phyloP scores from a whole-genome alignment of 2,797 vertebrate species.

The Acanthornis magna region DNA sequence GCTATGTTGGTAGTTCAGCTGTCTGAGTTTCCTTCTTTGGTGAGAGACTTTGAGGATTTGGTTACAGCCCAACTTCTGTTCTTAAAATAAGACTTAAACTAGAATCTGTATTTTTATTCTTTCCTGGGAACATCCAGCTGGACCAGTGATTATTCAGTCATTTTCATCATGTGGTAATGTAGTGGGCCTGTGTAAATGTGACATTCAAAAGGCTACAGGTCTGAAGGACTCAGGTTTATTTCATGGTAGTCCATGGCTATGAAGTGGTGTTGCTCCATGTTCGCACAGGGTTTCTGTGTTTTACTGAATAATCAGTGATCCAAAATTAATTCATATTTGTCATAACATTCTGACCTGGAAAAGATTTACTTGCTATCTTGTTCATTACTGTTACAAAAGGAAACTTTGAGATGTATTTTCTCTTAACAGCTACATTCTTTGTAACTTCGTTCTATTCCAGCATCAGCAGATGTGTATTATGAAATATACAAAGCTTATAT shows the following conservation, averaged over 20 bases:
- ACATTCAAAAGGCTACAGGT: background rate
- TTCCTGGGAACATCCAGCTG: background rate
- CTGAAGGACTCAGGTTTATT: background rate
- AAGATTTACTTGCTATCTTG: background rate
- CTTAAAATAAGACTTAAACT: background rate
- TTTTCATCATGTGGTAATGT: background rate
- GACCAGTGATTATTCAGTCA: background rate
- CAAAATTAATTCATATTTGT: background rate
- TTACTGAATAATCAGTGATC: background rate
- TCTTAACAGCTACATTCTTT: background rate
- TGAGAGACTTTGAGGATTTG: background rate
- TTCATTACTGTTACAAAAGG: background rate
- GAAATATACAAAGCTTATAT: background rate
- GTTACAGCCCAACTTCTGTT: background rate
- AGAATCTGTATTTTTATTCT: background rate
- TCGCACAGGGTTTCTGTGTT: background rate
- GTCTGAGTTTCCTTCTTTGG: background rate
- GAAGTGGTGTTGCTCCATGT: background rate
- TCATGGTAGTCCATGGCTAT: background rate
- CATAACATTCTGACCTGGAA: background rate
- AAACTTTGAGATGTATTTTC: background rate
- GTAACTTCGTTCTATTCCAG: background rate
- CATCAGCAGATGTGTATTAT: background rate
- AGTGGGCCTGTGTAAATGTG: background rate
- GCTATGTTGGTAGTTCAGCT: background rate